Base-by-base conservation (phyloP, 2,113 vertebrate genomes). In the Anas platyrhynchos region DNA sequence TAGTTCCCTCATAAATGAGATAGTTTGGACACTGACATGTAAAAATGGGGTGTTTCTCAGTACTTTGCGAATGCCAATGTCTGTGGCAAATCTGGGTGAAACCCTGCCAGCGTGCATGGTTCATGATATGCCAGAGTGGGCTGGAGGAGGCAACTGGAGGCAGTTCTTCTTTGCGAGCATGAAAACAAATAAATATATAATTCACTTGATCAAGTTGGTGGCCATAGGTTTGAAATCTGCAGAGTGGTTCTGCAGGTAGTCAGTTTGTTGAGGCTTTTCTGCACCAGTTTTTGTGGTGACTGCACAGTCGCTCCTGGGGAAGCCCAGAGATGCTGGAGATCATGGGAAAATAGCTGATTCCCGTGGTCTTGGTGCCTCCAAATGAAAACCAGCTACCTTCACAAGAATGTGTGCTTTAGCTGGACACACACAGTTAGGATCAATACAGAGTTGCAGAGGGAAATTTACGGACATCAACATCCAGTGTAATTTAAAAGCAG, bases 341-440 rank as follows among this genome's bases (percentile, higher is more conserved):
- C 1, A 2, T 0, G 1, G 58, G 56, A 52, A 44, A 44, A 23
- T 0, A 4, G 63, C 56, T 0, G 0, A 65, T 65, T 72, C 3
- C 7, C 67, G 38, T 0, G 0, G 41, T 29, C 46, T 32, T 43
- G 22, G 26, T 38, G 75, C n/a, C 48, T 68, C 76, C 11, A n/a
- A 34, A 0, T 36, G 43, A 84, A 83, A 85, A 73, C 34, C 55
- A 38, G 31, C 65, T 91, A 38, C 52, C 31, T 44, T 73, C 48
- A 41, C 78, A 58, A 23, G 54, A 73, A 34, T 1, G 0, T 0
- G 10, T 48, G 46, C 46, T 48, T 48, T 41, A 41, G 41, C 67
- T 41, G 72, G 36, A 58, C 22, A 50, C 12, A 5, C 1, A 3
- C 0, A 0, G 32, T 52, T 41, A 31, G 67, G 67, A 86, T 59